Evolutionary conservation across 2,113 vertebrate species (phyloP).

Genomic region (Gallinago media): DNA sequence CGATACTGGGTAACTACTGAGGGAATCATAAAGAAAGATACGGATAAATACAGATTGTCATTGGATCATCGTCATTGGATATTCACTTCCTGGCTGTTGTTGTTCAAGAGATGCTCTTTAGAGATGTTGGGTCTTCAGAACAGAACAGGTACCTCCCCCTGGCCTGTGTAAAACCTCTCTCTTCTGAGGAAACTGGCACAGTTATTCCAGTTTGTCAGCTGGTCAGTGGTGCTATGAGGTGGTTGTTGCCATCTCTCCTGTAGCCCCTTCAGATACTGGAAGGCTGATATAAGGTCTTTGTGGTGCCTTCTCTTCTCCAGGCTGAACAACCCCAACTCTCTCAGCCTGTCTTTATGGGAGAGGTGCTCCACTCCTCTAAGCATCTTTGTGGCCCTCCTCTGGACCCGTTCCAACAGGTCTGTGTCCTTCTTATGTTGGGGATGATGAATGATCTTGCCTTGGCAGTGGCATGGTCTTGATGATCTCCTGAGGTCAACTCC

Average conservation of each 20-base stretch:
- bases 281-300: no score
- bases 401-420: no score
- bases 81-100: not conserved
- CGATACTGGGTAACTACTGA: not conserved
- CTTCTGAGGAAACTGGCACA: not conserved
- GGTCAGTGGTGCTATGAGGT: not conserved
- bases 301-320: no score
- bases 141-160: not conserved
- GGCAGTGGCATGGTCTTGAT: not conserved
- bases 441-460: not conserved
- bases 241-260: not conserved
- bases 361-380: no score
- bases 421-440: no score
- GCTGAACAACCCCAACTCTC: no score
- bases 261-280: no score
- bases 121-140: not conserved
- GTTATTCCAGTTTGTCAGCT: not conserved
- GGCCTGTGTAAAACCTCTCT: not conserved
- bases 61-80: not conserved
- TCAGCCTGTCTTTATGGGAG: no score
- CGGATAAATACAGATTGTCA: not conserved
- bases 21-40: not conserved
- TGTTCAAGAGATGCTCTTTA: not conserved
- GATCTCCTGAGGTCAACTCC: not conserved
- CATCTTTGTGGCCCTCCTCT: no score